A percentile compares a stretch with the other conserved stretches of the same genome.
phyloP scores from a whole-genome alignment of 1,140 invertebrate genomes.

The Halictus rubicundus region DNA sequence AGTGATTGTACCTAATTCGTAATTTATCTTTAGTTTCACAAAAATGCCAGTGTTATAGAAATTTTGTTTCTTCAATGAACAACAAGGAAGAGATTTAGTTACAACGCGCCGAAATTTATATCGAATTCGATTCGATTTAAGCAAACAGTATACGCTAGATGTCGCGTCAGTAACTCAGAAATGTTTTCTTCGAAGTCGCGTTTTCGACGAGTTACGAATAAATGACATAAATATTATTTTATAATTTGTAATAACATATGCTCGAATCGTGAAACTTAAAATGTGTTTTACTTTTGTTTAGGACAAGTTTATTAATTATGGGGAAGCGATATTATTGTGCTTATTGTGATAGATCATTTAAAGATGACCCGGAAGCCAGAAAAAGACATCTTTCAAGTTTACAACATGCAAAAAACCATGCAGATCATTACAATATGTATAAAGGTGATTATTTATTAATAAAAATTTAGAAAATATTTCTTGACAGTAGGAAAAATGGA shows the following conservation, averaged over 20 bases:
- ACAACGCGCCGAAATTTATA: background rate
- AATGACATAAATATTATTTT: background rate
- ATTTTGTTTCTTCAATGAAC: no score
- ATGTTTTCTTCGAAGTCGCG: background rate
- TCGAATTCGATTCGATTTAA: background rate
- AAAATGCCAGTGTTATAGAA: background rate
- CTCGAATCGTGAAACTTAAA: background rate
- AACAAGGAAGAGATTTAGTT: background rate
- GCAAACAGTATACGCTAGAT: background rate
- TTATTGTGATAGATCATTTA: conserved; percentile 86
- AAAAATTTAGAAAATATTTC: background rate
- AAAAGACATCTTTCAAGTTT: conserved; percentile 85
- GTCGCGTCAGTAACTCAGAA: background rate
- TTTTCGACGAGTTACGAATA: background rate
- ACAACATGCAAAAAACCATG: conserved; percentile 82
- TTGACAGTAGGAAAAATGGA: background rate
- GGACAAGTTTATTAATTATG: conserved; percentile 66
- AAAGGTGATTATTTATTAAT: conserved; percentile 80
- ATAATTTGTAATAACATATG: background rate
- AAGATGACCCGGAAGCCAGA: conserved; percentile 82
- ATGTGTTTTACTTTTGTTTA: no score
- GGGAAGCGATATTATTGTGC: conserved; percentile 86
- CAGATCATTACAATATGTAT: conserved; percentile 83
- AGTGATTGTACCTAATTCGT: background rate
- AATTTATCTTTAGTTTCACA: background rate